These are phyloP conservation scores for Callimico goeldii DNA, from an alignment of 2,797 vertebrate genomes.

Conservation along the genomic window DNA sequence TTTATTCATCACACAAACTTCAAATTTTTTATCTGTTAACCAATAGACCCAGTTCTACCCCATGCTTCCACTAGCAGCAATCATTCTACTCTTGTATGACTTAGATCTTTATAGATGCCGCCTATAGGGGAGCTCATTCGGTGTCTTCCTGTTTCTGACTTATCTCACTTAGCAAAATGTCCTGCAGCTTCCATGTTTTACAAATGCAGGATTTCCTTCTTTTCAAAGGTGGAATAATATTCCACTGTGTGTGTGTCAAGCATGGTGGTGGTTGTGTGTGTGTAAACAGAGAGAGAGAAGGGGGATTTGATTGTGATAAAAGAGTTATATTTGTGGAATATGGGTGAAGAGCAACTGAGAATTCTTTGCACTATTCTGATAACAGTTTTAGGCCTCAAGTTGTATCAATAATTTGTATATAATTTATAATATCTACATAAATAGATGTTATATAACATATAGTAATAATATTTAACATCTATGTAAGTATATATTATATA, in stretches of 20 bases:
- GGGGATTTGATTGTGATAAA: background rate
- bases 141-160: background rate
- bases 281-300: background rate
- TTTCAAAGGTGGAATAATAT: background rate
- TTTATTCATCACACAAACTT: background rate
- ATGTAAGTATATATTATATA: background rate
- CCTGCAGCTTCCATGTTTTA: background rate
- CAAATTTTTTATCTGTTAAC: background rate
- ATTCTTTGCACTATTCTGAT: background rate
- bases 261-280: fast-evolving
- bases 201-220: background rate
- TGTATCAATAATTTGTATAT: background rate
- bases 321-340: background rate
- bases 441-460: background rate
- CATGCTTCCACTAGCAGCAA: background rate
- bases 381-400: background rate
- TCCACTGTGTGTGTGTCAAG: background rate
- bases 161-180: background rate
- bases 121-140: background rate
- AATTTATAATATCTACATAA: background rate
- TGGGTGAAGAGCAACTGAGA: background rate
- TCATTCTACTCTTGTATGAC: background rate
- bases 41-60: background rate
- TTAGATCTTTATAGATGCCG: background rate
- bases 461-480: background rate